Evolutionary conservation across 1,140 invertebrate species (phyloP), one percentile per base, ranked within the genome.

Genomic region (Drosophila lacteicornis): DNA sequence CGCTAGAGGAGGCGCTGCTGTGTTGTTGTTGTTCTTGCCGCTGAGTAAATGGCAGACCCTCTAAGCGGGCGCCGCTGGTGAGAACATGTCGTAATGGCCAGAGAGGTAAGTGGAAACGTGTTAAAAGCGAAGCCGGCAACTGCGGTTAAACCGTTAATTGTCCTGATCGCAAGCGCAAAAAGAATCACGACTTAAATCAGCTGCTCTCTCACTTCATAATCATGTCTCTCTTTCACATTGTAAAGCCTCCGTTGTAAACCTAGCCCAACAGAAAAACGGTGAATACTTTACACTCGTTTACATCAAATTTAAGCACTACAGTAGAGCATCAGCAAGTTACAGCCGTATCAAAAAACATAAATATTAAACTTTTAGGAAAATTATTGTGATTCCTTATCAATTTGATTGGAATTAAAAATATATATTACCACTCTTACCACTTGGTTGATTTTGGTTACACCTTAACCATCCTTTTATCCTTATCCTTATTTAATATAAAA

Each of bases 81-180:
- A 93, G 93, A 92, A 74, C 93, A 93, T 94, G 94, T 94, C 94
- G 94, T 94, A 94, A 94, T 94, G 94, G 94, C 94, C 94, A 94
- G 94, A 94, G 94, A 94, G 94, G 94, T 94, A 93, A 92, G 92
- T 80, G 53, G 38, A 58, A 77, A 68, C 50, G 75, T 73, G 50
- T 59, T 50, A 46, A 58, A 79, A 71, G 46, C 42, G 57, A 59
- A 63, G 61, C 76, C 76, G 75, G 75, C 76, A 79, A 74, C 66
- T 78, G 50, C 40, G 68, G 58, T 57, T 63, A 51, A 75, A 75
- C 60, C 51, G 59, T 75, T 75, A 66, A 66, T 76, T 71, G 46
- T 50, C 45, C 67, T 22, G 68, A 73, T 70, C 69, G 38, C 36
- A 30, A 58, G 25, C 25, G 38, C 19, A 69, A 42, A 43, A 30